These are phyloP conservation scores for Thalassophryne amazonica DNA, from an alignment of 2,797 vertebrate species.

Conservation along the genomic window DNA sequence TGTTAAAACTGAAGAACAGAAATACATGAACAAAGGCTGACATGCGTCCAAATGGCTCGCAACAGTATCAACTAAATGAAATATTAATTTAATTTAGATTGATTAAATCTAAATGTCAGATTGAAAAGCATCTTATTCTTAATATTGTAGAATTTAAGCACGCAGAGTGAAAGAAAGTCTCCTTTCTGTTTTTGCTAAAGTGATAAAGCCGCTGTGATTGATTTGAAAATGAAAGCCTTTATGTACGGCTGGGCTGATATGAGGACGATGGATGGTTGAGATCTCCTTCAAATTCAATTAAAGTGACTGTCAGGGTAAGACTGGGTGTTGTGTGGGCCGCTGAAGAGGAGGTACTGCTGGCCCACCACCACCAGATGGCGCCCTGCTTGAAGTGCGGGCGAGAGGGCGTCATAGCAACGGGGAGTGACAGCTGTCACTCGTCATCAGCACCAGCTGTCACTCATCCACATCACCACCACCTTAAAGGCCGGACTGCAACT, in stretches of 20 bases:
- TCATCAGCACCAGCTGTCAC: too few species aligned
- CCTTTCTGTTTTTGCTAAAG: conserved; percentile 14
- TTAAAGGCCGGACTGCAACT: too few species aligned
- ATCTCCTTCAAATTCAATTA: conserved; percentile 42
- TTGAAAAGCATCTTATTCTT: conserved; percentile 10
- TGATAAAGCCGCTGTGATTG: conserved; percentile 20
- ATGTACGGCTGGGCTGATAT: conserved; percentile 7
- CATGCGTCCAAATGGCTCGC: too few species aligned
- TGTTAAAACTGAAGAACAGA: too few species aligned
- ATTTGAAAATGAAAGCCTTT: conserved; percentile 36
- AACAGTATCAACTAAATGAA: conserved; percentile 21
- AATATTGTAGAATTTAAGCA: conserved; percentile 16
- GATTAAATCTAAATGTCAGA: conserved; percentile 14
- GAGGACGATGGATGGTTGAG: conserved; percentile 38
- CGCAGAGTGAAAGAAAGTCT: conserved; percentile 15
- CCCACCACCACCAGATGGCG: too few species aligned
- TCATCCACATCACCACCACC: too few species aligned
- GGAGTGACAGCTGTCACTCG: too few species aligned
- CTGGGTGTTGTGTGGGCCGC: too few species aligned
- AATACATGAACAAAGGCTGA: too few species aligned
- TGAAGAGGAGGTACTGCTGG: too few species aligned
- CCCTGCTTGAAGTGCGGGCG: too few species aligned
- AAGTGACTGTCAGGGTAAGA: conserved; percentile 24
- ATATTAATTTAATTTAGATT: conserved; percentile 25
- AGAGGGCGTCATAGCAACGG: too few species aligned